These are phyloP conservation scores for Phalacrocorax aristotelis DNA, from an alignment of 2,113 vertebrate species.

Conservation along the genomic window DNA sequence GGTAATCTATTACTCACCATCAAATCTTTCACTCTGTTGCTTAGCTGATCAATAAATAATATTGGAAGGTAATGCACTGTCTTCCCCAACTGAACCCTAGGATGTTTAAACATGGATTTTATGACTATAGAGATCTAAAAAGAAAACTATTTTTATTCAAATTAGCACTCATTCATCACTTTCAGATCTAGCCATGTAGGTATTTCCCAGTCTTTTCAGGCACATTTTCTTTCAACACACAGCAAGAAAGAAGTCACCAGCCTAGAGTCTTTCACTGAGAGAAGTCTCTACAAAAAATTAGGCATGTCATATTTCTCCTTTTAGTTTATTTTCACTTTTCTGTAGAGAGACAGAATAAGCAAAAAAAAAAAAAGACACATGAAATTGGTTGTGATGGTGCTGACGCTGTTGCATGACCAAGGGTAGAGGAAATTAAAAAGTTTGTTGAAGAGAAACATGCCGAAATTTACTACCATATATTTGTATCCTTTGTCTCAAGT, in stretches of 20 bases:
- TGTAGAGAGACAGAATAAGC: background rate
- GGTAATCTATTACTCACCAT: constrained; percentile 77
- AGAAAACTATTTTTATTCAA: constrained; percentile 49
- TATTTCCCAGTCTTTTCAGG: background rate
- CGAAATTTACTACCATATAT: background rate
- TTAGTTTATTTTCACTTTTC: background rate
- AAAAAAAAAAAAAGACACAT: background rate
- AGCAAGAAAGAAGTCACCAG: background rate
- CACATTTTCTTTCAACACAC: background rate
- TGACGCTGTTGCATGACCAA: background rate
- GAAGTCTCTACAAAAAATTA: background rate
- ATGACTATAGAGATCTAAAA: constrained; percentile 15
- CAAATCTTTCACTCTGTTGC: constrained; percentile 95
- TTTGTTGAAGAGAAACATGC: background rate
- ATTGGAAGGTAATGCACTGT: constrained; percentile 97
- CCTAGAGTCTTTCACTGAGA: background rate
- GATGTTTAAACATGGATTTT: constrained; percentile 44
- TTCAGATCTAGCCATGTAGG: background rate
- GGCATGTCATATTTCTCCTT: background rate
- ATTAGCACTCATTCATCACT: constrained; percentile 23
- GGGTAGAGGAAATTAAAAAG: background rate
- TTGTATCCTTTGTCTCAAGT: background rate
- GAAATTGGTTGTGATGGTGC: background rate
- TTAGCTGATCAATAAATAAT: constrained; percentile 97
- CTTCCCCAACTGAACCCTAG: constrained; percentile 88